Conservation (phyloP, 92 coral and sea anemone genomes). For the Pocillopora grandis region DNA sequence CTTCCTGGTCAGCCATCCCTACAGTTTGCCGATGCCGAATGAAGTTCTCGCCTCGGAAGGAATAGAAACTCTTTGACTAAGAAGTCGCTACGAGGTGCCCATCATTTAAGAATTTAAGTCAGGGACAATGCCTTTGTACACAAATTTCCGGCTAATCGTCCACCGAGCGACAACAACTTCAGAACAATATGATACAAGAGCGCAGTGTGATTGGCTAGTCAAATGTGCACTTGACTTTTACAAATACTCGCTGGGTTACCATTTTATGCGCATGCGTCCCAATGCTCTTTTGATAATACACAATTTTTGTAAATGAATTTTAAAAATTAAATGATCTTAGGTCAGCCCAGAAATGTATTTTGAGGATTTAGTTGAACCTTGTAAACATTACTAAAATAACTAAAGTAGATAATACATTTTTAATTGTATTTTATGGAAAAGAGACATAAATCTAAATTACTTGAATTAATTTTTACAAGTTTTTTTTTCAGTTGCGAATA, state of each 20-base stretch:
- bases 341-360: neutral
- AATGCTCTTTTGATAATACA: neutral
- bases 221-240: neutral
- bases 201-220: neutral
- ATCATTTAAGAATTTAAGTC: too few species aligned
- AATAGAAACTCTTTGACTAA: too few species aligned
- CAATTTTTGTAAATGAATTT: conserved; percentile 2
- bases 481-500: conserved; percentile 12
- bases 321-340: conserved; percentile 1
- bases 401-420: neutral
- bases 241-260: neutral
- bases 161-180: neutral
- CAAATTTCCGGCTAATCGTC: too few species aligned
- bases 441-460: neutral
- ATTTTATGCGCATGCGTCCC: neutral
- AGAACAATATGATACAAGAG: neutral
- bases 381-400: neutral
- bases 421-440: conserved; percentile 13
- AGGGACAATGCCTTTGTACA: too few species aligned
- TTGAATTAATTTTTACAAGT: neutral
- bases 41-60: too few species aligned
- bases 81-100: too few species aligned
- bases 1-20: too few species aligned
- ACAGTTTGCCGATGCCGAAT: too few species aligned
- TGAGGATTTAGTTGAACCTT: neutral